These are phyloP conservation scores for Notocelia uddmanniana DNA, from an alignment of 2,888 invertebrate genomes.

Conservation along the genomic window DNA sequence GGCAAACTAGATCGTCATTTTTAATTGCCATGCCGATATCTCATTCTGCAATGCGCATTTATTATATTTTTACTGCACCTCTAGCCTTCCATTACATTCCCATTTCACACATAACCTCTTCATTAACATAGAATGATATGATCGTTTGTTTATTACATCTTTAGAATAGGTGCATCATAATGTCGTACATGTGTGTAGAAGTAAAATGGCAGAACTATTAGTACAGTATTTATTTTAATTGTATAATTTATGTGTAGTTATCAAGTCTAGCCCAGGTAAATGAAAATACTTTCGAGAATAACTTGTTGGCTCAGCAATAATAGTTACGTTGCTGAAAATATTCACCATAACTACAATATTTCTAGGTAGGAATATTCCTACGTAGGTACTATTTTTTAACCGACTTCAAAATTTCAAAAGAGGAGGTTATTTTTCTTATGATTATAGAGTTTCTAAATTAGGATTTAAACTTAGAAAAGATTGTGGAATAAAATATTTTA, in stretches of 20 bases:
- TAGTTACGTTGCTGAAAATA: background rate
- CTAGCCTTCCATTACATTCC: conserved; percentile 9
- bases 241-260: background rate
- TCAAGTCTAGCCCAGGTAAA: background rate
- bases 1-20: conserved; percentile 4
- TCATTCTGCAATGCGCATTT: conserved; percentile 16
- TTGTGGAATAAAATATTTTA: no score
- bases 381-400: no score
- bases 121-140: conserved; percentile 20
- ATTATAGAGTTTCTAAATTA: no score
- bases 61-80: conserved; percentile 16
- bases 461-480: no score
- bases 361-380: background rate
- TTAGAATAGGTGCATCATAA: background rate
- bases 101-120: conserved; percentile 22
- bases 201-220: no score
- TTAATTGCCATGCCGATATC: conserved; percentile 9
- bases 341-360: background rate
- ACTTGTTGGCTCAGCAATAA: background rate
- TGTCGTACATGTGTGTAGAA: background rate
- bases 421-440: no score
- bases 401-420: no score
- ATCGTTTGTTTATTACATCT: background rate
- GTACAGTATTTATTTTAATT: background rate
- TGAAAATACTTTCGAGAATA: background rate